These are phyloP conservation scores for Crotalus tigris DNA, from an alignment of 2,113 vertebrate species.

Conservation along the genomic window DNA sequence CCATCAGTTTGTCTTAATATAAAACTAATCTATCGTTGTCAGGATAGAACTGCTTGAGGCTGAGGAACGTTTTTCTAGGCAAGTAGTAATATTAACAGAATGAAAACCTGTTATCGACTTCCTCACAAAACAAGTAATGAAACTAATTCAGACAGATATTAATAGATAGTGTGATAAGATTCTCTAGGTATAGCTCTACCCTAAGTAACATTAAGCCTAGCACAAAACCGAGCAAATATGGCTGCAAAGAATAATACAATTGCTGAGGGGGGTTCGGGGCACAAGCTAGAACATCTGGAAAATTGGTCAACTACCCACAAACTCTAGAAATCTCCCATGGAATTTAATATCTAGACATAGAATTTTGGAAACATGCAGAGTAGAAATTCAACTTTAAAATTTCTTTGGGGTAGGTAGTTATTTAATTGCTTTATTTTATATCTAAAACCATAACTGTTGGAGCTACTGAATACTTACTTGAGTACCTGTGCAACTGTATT, in stretches of 20 bases:
- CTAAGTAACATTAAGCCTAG: neutral
- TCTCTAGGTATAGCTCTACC: neutral
- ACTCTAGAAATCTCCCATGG: neutral
- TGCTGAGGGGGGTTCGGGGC: neutral
- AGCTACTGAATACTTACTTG: constrained; percentile 77
- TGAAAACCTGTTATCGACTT: neutral
- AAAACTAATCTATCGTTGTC: neutral
- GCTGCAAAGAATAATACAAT: neutral
- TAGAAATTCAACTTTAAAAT: neutral
- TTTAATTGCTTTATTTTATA: neutral
- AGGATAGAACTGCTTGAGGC: neutral
- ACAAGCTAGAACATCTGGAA: neutral
- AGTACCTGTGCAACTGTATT: constrained; percentile 98
- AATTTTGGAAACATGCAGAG: neutral
- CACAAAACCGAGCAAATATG: neutral
- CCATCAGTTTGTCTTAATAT: neutral
- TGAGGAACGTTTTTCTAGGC: neutral
- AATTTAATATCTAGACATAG: neutral
- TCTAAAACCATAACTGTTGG: neutral
- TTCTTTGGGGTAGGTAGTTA: neutral
- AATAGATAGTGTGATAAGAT: neutral
- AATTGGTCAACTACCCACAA: neutral
- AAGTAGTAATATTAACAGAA: neutral
- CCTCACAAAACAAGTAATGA: neutral
- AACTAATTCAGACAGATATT: neutral